Base-by-base conservation (phyloP, 2,888 invertebrate genomes). In the Xanthia icteritia region DNA sequence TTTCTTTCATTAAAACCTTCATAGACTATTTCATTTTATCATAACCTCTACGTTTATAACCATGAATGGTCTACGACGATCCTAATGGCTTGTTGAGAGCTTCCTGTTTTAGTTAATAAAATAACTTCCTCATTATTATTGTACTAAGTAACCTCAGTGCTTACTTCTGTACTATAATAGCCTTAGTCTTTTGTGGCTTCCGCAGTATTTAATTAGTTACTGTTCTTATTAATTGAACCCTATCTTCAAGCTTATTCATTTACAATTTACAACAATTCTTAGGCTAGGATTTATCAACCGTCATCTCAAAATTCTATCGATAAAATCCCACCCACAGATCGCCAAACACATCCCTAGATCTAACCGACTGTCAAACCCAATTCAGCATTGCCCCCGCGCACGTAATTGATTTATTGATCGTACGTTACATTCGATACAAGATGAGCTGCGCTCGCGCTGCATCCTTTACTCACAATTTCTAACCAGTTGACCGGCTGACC, bases 361-460 rank as follows among this genome's bases (percentile, higher is more conserved):
- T 92, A 95, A 93, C 94, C 91, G 92, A 94, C 95, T 96, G 96
- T 96, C 96, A 96, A 96, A 96, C 94, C 94, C 96, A 96, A 96
- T 96, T 96, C 96, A 95, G 91, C 94, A 93, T 92, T 94, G 95
- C 95, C 94, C 95, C 95, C 94, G 95, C 95, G 92, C 94, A 93
- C 92, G 94, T 96, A 96, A 96, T 96, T 96, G 96, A 96, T 96
- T 96, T 96, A 96, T 96, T 96, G 96, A 96, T 96, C 96, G 94
- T 96, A 95, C 94, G 95, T 96, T 95, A 96, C 93, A 95, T 96
- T 96, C 96, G 96, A 96, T 96, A 95, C 92, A 94, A 93, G 92
- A 93, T 93, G 93, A 92, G 90, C 90, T 90, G 93, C 92, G 91
- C 89, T 88, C 85, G 91, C 91, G 91, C 92, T 90, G 94, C 94